Percentiles rank a stretch among this genome's conserved stretches.
These are phyloP conservation scores for Sphinx pinastri DNA, from an alignment of 2,888 invertebrate species.

Conservation along the genomic window DNA sequence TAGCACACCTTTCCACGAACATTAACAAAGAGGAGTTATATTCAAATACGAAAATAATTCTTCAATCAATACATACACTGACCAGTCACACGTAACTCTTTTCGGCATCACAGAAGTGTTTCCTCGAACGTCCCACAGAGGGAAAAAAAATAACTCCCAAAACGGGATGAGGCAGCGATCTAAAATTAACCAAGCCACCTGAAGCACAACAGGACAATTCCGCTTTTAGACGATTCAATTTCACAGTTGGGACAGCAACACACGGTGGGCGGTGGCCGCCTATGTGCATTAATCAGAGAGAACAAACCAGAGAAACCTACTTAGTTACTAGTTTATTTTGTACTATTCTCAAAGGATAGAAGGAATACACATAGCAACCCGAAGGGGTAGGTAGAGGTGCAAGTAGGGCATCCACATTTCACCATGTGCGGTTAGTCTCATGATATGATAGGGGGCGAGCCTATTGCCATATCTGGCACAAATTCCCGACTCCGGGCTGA, in stretches of 20 bases:
- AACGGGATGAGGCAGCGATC: background rate
- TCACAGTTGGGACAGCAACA: constrained; percentile 66
- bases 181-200: constrained; percentile 31
- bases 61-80: too few relatives aligned
- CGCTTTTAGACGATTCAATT: constrained; percentile 61
- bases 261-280: constrained; percentile 40
- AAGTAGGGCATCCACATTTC: too few relatives aligned
- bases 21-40: background rate
- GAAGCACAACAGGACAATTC: constrained; percentile 42
- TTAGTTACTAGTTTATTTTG: background rate
- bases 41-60: background rate
- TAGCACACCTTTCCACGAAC: too few relatives aligned
- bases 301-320: background rate
- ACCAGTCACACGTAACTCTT: background rate
- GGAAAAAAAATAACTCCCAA: constrained; percentile 23
- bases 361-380: too few relatives aligned
- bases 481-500: too few relatives aligned
- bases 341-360: too few relatives aligned
- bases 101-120: background rate
- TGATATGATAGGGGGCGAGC: too few relatives aligned
- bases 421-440: too few relatives aligned
- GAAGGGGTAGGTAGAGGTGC: too few relatives aligned
- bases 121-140: background rate
- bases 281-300: constrained; percentile 33
- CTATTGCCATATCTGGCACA: too few relatives aligned